These are phyloP conservation scores for Puma concolor DNA, from an alignment of 2,113 vertebrate species.

Conservation along the genomic window DNA sequence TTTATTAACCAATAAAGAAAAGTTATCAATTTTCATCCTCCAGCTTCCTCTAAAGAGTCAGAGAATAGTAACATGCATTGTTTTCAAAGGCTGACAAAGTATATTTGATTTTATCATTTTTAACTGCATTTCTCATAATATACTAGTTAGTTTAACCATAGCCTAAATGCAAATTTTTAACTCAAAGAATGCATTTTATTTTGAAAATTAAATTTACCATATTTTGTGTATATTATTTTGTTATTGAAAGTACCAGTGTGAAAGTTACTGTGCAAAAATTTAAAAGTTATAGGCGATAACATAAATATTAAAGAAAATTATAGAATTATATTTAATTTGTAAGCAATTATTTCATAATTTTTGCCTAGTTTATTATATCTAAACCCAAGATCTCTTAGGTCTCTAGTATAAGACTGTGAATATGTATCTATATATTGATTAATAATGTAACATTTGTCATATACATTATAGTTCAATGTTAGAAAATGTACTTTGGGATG, in stretches of 20 bases:
- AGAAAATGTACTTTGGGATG: background rate
- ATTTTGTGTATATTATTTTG: constrained; percentile 15
- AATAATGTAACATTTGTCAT: background rate
- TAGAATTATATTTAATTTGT: background rate
- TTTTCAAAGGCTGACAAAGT: background rate
- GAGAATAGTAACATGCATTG: background rate
- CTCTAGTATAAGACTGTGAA: background rate
- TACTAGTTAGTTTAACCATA: background rate
- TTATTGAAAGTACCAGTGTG: background rate
- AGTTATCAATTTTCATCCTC: background rate
- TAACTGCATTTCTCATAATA: background rate
- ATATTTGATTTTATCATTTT: background rate
- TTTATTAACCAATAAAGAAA: background rate
- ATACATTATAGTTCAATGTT: background rate
- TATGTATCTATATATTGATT: background rate
- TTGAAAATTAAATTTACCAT: constrained; percentile 22
- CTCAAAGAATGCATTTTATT: background rate
- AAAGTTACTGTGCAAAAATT: background rate
- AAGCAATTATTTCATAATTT: background rate
- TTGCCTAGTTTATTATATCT: background rate
- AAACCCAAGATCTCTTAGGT: background rate
- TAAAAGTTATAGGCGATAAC: background rate
- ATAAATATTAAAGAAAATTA: background rate
- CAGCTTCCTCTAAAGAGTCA: background rate
- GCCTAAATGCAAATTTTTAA: background rate